These are phyloP conservation scores for Plebejus argus DNA, from an alignment of 2,888 invertebrate species.

Conservation along the genomic window DNA sequence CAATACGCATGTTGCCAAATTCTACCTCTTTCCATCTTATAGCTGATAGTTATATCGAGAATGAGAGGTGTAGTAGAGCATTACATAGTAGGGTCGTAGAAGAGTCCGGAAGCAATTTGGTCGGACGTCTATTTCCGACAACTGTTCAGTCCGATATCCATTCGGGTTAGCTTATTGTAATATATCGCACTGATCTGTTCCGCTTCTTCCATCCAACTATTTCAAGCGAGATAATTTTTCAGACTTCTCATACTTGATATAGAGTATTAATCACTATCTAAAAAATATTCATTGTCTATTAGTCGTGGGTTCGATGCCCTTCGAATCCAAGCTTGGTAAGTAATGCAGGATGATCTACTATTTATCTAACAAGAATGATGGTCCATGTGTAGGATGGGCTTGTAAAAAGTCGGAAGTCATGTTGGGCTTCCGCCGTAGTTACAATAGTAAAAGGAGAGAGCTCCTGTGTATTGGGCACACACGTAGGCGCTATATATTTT, in stretches of 20 bases:
- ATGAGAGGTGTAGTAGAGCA: background rate
- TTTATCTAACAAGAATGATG: background rate
- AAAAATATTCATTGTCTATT: too few species aligned
- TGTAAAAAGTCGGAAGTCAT: too few species aligned
- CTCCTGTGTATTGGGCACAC: too few species aligned
- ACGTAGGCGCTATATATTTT: too few species aligned
- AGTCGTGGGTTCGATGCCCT: background rate
- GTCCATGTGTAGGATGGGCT: background rate
- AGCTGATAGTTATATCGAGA: too few species aligned
- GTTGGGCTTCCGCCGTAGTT: too few species aligned
- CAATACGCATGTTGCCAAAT: background rate
- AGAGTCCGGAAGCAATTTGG: conserved; percentile 50
- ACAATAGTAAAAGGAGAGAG: too few species aligned
- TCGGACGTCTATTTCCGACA: conserved; percentile 64
- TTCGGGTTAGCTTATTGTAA: conserved; percentile 37
- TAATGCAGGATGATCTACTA: background rate
- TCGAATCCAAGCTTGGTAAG: background rate
- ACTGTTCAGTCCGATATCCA: conserved; percentile 38
- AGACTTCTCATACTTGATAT: background rate
- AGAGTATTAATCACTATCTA: background rate
- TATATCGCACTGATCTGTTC: conserved; percentile 30
- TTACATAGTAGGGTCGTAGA: conserved; percentile 46
- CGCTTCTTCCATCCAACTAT: background rate
- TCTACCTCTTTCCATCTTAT: background rate
- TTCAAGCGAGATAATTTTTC: background rate